Evolutionary conservation across 2,888 invertebrate genomes (phyloP).

Genomic region (Boloria euphrosyne): DNA sequence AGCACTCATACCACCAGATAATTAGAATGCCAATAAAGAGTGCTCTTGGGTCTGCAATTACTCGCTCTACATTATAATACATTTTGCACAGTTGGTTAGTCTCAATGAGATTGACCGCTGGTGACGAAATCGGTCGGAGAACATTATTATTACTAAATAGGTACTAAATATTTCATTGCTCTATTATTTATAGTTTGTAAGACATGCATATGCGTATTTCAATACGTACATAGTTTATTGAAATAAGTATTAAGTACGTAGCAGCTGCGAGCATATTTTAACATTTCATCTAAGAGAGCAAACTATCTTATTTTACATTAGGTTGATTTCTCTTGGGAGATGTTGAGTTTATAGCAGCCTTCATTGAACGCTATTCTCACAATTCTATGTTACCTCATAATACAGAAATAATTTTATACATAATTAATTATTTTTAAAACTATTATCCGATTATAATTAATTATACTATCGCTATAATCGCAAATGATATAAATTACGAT

Average conservation of each 20-base stretch:
- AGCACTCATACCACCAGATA: no score
- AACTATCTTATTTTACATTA: slow-evolving; percentile 20
- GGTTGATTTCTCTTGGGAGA: slow-evolving; percentile 23
- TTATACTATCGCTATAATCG: no score
- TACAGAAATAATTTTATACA: slow-evolving; percentile 3
- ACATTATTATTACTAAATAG: no score
- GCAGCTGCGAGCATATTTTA: slow-evolving; percentile 3
- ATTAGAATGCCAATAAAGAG: no score
- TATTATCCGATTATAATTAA: background rate
- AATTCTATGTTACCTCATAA: background rate
- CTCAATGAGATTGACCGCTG: no score
- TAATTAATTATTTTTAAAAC: background rate
- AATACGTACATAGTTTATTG: background rate
- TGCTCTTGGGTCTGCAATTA: no score
- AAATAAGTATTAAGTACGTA: background rate
- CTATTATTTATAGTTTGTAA: background rate
- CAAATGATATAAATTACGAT: no score
- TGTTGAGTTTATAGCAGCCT: slow-evolving; percentile 6
- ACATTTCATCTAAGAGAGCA: slow-evolving; percentile 6
- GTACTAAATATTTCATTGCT: background rate
- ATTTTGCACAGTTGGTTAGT: no score
- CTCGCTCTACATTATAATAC: no score
- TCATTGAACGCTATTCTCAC: background rate
- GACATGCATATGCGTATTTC: no score
- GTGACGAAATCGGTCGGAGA: no score